Conservation (phyloP, 1,140 invertebrate genomes). For the Battus philenor region DNA sequence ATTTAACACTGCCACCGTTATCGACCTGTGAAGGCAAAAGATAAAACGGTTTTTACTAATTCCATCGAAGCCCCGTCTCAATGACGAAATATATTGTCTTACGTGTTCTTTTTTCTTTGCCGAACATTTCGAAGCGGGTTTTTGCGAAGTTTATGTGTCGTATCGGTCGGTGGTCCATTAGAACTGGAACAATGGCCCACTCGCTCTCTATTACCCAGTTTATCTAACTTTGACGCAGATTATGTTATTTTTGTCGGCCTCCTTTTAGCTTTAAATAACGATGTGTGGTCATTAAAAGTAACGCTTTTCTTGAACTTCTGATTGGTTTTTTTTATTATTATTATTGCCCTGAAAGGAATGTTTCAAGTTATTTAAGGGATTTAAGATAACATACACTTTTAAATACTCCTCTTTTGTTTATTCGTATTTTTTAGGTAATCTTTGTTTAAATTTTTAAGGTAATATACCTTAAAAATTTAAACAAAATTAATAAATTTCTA, state of each 20-base stretch:
- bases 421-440: not conserved
- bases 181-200: conserved; percentile 63
- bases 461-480: too few relatives aligned
- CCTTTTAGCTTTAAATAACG: conserved; percentile 40
- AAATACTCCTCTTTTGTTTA: not conserved
- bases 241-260: conserved; percentile 58
- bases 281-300: conserved; percentile 35
- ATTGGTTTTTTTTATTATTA: conserved; percentile 4
- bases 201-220: conserved; percentile 61
- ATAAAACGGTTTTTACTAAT: conserved; percentile 66
- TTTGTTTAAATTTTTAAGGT: not conserved
- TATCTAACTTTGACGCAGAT: conserved; percentile 64
- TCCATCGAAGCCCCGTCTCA: conserved; percentile 45
- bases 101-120: conserved; percentile 53
- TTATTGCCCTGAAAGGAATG: conserved; percentile 15
- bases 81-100: conserved; percentile 57
- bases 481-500: too few relatives aligned
- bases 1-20: conserved; percentile 60
- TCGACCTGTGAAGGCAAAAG: conserved; percentile 64
- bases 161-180: conserved; percentile 68
- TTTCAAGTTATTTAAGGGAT: not conserved
- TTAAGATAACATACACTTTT: conserved; percentile 3
- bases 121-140: conserved; percentile 52
- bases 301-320: conserved; percentile 8
- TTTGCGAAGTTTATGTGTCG: conserved; percentile 56